Base-by-base conservation (phyloP, 2,888 invertebrate genomes). In the Hipparchia semele region DNA sequence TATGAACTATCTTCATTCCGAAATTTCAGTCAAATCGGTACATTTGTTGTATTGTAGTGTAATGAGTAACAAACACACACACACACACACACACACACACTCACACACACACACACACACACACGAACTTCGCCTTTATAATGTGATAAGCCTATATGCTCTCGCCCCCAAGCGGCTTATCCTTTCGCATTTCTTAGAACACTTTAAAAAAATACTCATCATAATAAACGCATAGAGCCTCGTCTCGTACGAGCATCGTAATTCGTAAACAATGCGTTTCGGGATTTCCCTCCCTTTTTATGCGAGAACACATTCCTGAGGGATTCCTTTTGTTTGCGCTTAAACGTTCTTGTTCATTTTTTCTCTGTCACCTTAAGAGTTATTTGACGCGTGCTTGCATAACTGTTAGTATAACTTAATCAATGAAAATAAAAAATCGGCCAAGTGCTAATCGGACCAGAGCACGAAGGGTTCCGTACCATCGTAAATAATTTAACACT, bases 321-420 rank as follows among this genome's bases (percentile, higher is more conserved):
- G 93, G 91, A 94, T 91, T 89, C 93, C 93, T 93, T 93, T 93
- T 94, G 92, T 94, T 93, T 93, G 90, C 86, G 83, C 84, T 86
- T 86, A 86, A 85, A 87, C 85, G 84, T 84, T 82, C 86, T 83
- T 84, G 81, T 81, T 82, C 81, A 84, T 86, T 88, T 90, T 90
- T 90, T 86, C 84, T 82, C 80, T 83, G 83, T 83, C 88, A 86
- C 86, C 85, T 87, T 86, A 81, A 39, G 81, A 83, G 83, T 84
- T 84, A 83, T 84, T 88, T 86, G 86, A 86, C 73, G 85, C 85
- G 85, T 80, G 75, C 76, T 88, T 87, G 86, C 84, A 81, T 89
- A 89, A 88, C 87, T 84, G 87, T 77, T 73, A 77, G 75, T 23
- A 23, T 23, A 23, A 23, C 23, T 23, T 23, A 23, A 23, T 23